Evolutionary conservation across 2,797 vertebrate species (phyloP).

Genomic region (Thripadectes ignobilis): DNA sequence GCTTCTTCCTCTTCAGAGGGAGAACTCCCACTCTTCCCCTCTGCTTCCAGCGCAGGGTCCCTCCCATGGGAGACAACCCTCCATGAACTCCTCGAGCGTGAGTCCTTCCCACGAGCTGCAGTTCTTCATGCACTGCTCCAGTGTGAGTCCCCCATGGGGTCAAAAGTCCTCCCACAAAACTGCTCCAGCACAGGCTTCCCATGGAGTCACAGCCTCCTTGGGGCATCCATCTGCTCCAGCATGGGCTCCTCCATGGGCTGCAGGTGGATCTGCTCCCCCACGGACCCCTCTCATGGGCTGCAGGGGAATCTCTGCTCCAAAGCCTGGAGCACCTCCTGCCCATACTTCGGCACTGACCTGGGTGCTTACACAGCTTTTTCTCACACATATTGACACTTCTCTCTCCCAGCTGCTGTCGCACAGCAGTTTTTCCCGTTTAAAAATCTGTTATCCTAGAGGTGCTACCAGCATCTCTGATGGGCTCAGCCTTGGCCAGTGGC

Average conservation of each 20-base stretch:
- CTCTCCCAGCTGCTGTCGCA: neutral
- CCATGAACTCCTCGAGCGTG: rapidly evolving
- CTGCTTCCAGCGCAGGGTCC: neutral
- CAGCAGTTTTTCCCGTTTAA: neutral
- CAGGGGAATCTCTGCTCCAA: neutral
- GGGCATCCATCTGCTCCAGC: neutral
- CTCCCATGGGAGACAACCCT: neutral
- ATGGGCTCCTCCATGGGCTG: neutral
- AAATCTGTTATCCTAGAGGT: neutral
- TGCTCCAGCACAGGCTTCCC: neutral
- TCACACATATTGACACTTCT: neutral
- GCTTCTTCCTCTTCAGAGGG: neutral
- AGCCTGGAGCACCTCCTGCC: neutral
- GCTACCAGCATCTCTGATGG: neutral
- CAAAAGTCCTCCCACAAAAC: neutral
- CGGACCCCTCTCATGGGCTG: neutral
- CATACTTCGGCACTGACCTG: neutral
- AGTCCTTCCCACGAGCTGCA: neutral
- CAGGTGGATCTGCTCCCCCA: neutral
- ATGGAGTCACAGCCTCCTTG: too few relatives aligned
- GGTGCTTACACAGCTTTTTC: neutral
- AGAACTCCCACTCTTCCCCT: neutral
- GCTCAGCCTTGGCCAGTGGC: neutral
- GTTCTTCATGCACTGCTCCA: neutral
- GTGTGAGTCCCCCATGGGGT: rapidly evolving